phyloP scores from a whole-genome alignment of 1,140 invertebrate genomes.

The Heliconius congener region DNA sequence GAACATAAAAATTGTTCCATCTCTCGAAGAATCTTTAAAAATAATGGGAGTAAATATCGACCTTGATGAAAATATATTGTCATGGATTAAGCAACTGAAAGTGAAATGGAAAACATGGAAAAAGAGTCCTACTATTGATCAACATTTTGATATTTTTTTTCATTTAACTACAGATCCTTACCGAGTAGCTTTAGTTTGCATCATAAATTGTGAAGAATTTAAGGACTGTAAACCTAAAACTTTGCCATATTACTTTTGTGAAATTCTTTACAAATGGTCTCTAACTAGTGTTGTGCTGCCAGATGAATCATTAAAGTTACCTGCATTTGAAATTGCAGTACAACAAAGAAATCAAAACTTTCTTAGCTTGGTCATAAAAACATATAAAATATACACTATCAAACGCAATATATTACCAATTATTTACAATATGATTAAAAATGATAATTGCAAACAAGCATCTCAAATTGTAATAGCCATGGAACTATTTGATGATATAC shows the following conservation, averaged over 20 bases:
- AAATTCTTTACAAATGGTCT: slow-evolving; percentile 66
- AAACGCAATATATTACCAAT: slow-evolving; percentile 64
- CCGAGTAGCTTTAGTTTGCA: slow-evolving; percentile 59
- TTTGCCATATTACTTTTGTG: slow-evolving; percentile 68
- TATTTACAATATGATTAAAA: slow-evolving; percentile 67
- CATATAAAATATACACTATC: slow-evolving; percentile 61
- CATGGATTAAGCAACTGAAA: slow-evolving; percentile 64
- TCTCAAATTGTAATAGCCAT: slow-evolving; percentile 85
- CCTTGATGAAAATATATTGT: slow-evolving; percentile 50
- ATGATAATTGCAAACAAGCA: slow-evolving; percentile 80
- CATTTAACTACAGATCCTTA: slow-evolving; percentile 54
- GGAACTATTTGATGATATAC: slow-evolving; percentile 84
- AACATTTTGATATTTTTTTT: slow-evolving; percentile 57
- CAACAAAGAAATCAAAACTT: slow-evolving; percentile 68
- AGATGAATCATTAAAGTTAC: slow-evolving; percentile 60
- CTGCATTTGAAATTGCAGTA: slow-evolving; percentile 68
- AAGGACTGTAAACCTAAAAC: slow-evolving; percentile 75
- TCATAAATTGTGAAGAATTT: slow-evolving; percentile 67
- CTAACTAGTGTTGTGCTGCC: slow-evolving; percentile 42
- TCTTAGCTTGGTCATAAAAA: slow-evolving; percentile 62
- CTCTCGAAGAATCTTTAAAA: slow-evolving; percentile 65
- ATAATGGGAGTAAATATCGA: slow-evolving; percentile 61
- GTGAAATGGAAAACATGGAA: slow-evolving; percentile 72
- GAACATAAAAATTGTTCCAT: slow-evolving; percentile 73
- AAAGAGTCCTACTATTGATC: slow-evolving; percentile 59